phyloP scores from a whole-genome alignment of 2,797 vertebrate species.

The Pangasius sanitwongsei region DNA sequence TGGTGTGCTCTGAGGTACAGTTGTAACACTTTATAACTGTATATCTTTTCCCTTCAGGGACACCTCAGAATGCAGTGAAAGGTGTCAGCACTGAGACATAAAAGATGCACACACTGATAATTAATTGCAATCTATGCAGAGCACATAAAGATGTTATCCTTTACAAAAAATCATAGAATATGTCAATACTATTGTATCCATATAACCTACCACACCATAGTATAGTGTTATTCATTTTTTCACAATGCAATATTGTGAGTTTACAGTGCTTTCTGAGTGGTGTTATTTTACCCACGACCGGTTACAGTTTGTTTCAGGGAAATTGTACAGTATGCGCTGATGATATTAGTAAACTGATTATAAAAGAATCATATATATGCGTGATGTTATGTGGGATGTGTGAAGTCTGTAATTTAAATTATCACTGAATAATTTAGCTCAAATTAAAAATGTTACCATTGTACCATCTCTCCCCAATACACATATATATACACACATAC shows the following conservation, averaged over 20 bases:
- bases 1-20: background rate
- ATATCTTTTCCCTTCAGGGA: no score
- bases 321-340: background rate
- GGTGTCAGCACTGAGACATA: background rate
- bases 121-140: background rate
- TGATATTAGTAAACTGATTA: background rate
- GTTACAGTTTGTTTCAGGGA: background rate
- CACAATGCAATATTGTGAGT: no score
- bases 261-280: background rate
- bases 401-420: background rate
- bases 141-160: background rate
- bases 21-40: background rate
- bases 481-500: background rate
- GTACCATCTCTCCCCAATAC: background rate
- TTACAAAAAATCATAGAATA: background rate
- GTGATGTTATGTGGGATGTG: background rate
- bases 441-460: constrained; percentile 1
- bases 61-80: background rate
- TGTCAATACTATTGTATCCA: background rate
- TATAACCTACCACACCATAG: background rate
- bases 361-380: background rate
- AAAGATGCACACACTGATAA: background rate
- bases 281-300: background rate
- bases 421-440: background rate
- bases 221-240: background rate